Evolutionary conservation across 2,888 invertebrate species (phyloP).

Genomic region (Galerucella pusilla): DNA sequence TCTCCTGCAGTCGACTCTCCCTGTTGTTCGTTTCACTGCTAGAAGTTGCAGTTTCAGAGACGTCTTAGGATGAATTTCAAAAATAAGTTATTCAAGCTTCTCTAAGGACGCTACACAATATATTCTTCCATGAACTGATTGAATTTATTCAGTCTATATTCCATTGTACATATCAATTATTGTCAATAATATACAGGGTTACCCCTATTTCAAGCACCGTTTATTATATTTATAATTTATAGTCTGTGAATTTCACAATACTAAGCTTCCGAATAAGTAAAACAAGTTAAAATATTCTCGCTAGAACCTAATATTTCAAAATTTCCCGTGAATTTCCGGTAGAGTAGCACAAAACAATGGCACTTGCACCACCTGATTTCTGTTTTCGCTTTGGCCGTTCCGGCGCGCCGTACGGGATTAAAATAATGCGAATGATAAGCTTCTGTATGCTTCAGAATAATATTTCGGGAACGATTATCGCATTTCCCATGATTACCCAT

Average conservation of each 20-base stretch:
- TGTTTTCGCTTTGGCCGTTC: slow-evolving; percentile 25
- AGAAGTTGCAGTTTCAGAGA: too few relatives aligned
- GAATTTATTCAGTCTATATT: too few relatives aligned
- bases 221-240: too few relatives aligned
- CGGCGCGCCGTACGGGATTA: slow-evolving; percentile 21
- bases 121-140: too few relatives aligned
- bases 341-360: slow-evolving; percentile 2
- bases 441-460: slow-evolving; percentile 45
- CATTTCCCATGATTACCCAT: slow-evolving; percentile 56
- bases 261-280: background rate
- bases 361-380: slow-evolving; percentile 20
- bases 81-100: too few relatives aligned
- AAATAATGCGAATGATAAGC: slow-evolving; percentile 44
- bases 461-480: slow-evolving; percentile 55
- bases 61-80: too few relatives aligned
- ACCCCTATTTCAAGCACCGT: too few relatives aligned
- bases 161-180: too few relatives aligned
- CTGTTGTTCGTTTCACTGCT: slow-evolving; percentile 32
- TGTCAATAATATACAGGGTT: too few relatives aligned
- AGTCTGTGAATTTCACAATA: too few relatives aligned
- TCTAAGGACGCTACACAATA: too few relatives aligned
- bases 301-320: slow-evolving; percentile 20
- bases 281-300: background rate
- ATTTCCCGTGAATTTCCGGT: slow-evolving; percentile 18
- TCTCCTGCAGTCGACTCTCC: slow-evolving; percentile 50